Evolutionary conservation across 2,888 invertebrate species (phyloP).

Genomic region (Acanthosepion lycidas): DNA sequence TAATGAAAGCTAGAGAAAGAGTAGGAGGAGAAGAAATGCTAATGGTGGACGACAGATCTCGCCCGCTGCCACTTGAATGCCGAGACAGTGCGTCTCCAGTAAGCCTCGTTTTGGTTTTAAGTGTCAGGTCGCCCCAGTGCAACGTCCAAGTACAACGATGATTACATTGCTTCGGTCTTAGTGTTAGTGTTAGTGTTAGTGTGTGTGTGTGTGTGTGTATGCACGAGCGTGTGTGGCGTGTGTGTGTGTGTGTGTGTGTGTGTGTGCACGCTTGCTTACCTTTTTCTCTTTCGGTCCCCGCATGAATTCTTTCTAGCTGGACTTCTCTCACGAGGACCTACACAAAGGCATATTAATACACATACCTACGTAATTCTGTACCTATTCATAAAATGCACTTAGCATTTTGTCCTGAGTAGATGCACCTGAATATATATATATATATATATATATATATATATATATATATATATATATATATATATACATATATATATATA

Average conservation of each 20-base stretch:
- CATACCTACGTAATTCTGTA: background rate
- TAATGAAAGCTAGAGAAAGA: background rate
- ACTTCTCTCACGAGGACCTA: background rate
- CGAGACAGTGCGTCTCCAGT: conserved; percentile 33
- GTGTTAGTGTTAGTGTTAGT: background rate
- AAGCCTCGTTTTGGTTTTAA: conserved; percentile 6
- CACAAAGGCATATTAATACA: background rate
- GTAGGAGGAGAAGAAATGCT: background rate
- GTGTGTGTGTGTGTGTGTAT: background rate
- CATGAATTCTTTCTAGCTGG: background rate
- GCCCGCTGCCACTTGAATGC: background rate
- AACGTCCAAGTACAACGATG: background rate
- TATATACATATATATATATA: too few relatives aligned
- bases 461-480: too few relatives aligned
- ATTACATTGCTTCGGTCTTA: background rate
- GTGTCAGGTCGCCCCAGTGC: conserved; percentile 33
- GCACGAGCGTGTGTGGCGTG: background rate
- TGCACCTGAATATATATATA: background rate
- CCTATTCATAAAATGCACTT: background rate
- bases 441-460: too few relatives aligned
- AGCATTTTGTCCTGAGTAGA: background rate
- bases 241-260: background rate
- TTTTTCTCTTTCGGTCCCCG: too few relatives aligned
- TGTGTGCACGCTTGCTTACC: too few relatives aligned
- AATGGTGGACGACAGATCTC: background rate